These are phyloP conservation scores for Dicrostonyx torquatus DNA, from an alignment of 2,797 vertebrate genomes.

Conservation along the genomic window DNA sequence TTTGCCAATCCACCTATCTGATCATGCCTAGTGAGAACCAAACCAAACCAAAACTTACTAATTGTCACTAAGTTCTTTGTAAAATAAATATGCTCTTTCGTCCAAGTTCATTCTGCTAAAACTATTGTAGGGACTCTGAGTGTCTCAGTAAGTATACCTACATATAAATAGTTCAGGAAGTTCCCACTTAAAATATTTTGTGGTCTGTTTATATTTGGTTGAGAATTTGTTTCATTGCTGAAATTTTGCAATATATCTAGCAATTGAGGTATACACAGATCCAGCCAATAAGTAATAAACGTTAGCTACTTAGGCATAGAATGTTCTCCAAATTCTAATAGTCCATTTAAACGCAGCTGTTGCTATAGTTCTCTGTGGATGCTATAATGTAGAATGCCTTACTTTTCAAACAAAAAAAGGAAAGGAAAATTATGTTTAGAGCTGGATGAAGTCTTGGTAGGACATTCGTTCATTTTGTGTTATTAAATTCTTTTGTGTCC, in stretches of 20 bases:
- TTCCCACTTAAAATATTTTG: constrained; percentile 26
- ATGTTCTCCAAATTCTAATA: not conserved
- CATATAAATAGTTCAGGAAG: constrained; percentile 3
- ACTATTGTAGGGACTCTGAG: not conserved
- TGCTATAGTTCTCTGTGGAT: not conserved
- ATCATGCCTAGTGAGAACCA: constrained; percentile 48
- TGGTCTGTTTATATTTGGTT: constrained; percentile 7
- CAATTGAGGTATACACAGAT: not conserved
- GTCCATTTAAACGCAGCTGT: not conserved
- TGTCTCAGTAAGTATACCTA: not conserved
- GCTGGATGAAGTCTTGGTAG: not conserved
- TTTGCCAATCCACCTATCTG: constrained; percentile 55
- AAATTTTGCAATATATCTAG: constrained; percentile 37
- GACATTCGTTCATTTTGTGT: not conserved
- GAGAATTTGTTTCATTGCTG: not conserved
- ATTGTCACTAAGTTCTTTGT: constrained; percentile 42
- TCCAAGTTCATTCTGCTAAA: constrained; percentile 35
- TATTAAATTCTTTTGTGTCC: not conserved
- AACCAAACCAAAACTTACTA: not conserved
- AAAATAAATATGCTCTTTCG: constrained; percentile 28
- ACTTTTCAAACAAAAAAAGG: not conserved
- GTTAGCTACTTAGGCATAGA: not conserved
- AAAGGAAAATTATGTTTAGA: constrained; percentile 40
- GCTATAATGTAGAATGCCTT: not conserved
- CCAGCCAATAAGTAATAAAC: not conserved